A percentile compares a stretch with the other conserved stretches of the same genome.
These are phyloP conservation scores for Morone chrysops DNA, from an alignment of 2,113 vertebrate species.

Conservation along the genomic window DNA sequence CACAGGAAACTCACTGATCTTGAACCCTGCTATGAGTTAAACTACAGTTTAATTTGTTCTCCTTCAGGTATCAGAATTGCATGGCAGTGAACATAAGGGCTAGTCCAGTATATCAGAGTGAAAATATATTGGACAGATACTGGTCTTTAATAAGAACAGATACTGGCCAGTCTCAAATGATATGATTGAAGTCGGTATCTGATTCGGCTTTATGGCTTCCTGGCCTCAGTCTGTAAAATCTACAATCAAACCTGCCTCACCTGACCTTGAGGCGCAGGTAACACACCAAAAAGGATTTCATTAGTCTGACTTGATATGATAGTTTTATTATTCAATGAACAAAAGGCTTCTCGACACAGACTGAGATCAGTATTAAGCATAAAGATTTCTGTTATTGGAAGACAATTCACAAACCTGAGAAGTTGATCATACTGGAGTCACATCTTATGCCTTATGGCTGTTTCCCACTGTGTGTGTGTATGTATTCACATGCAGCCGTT, in stretches of 20 bases:
- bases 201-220: conserved; percentile 27
- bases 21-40: neutral
- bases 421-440: conserved; percentile 29
- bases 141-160: conserved; percentile 33
- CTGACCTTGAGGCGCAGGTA: conserved; percentile 60
- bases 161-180: neutral
- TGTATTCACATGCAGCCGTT: neutral
- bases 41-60: conserved; percentile 27
- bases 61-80: neutral
- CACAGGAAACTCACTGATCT: conserved; percentile 29
- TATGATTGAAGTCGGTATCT: neutral
- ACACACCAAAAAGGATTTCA: conserved; percentile 25
- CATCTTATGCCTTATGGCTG: conserved; percentile 1
- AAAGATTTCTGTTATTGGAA: conserved; percentile 29
- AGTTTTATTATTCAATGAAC: conserved; percentile 38
- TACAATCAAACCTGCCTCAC: conserved; percentile 37
- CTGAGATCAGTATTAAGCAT: neutral
- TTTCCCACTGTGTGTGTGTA: neutral
- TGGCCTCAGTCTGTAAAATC: conserved; percentile 56
- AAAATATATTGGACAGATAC: conserved; percentile 43
- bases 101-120: conserved; percentile 14
- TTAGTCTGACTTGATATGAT: conserved; percentile 35
- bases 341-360: neutral
- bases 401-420: conserved; percentile 19
- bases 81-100: neutral